Percentiles rank a stretch among this genome's conserved stretches.
Evolutionary conservation across 2,888 invertebrate genomes (phyloP).

Genomic region (Caenorhabditis panamensis): DNA sequence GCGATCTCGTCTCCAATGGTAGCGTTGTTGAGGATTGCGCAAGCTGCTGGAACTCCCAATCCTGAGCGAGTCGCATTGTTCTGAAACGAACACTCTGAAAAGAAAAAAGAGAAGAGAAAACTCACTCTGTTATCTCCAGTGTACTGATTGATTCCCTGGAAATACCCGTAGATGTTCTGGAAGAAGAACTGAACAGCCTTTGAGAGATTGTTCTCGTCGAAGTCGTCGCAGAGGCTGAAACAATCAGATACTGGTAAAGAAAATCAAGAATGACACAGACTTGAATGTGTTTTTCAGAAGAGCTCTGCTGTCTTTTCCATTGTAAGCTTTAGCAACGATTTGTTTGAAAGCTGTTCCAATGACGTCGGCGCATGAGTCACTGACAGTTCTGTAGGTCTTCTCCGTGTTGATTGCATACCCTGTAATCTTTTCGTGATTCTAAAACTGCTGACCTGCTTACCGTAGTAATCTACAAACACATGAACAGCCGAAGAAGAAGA

Average conservation of each 20-base stretch:
- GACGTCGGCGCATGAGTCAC: constrained; percentile 55
- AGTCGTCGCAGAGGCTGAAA: constrained; percentile 61
- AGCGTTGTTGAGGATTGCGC: constrained; percentile 57
- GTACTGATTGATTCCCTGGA: constrained; percentile 94
- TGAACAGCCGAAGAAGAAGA: constrained; percentile 70
- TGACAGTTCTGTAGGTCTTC: constrained; percentile 61
- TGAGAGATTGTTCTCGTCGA: constrained; percentile 59
- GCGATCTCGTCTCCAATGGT: constrained; percentile 50
- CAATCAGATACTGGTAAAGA: not conserved
- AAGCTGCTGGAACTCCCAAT: constrained; percentile 64
- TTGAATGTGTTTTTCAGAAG: constrained; percentile 54
- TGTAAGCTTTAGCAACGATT: constrained; percentile 57
- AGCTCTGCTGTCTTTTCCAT: constrained; percentile 38
- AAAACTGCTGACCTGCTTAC: constrained; percentile 19
- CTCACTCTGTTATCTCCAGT: constrained; percentile 84
- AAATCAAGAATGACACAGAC: constrained; percentile 11
- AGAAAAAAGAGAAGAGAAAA: too few relatives aligned
- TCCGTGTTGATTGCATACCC: constrained; percentile 71
- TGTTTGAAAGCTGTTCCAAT: constrained; percentile 62
- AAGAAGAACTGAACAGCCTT: constrained; percentile 87
- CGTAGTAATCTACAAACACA: constrained; percentile 69
- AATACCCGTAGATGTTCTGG: constrained; percentile 89
- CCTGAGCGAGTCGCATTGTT: constrained; percentile 58
- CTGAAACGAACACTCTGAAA: constrained; percentile 22
- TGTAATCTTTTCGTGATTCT: too few relatives aligned